Percentiles rank a stretch among this genome's conserved stretches.
Conservation (phyloP, 2,888 invertebrate species). For the Achlya flavicornis region DNA sequence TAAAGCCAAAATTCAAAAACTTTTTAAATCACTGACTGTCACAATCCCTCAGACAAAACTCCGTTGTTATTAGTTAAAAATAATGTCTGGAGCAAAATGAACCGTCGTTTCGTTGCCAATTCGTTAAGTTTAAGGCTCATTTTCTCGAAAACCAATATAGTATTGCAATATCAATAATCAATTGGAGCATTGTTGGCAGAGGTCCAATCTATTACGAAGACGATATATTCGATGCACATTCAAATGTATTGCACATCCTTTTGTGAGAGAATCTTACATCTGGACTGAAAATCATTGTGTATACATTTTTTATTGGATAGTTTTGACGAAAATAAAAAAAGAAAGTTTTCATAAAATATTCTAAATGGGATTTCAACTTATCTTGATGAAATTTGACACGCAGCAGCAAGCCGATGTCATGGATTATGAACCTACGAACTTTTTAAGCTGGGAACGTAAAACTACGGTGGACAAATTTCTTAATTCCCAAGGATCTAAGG, state of each 20-base stretch:
- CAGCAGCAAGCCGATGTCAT: too few relatives aligned
- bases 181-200: constrained; percentile 81
- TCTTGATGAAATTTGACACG: too few relatives aligned
- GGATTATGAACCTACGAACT: too few relatives aligned
- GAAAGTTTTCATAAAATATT: neutral
- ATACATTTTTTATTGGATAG: constrained; percentile 12
- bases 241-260: constrained; percentile 69
- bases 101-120: constrained; percentile 17
- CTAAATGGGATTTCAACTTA: too few relatives aligned
- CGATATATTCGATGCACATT: constrained; percentile 64
- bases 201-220: constrained; percentile 77
- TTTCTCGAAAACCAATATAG: constrained; percentile 73
- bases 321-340: too few relatives aligned
- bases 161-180: constrained; percentile 83
- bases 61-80: neutral
- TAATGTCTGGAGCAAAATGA: constrained; percentile 13
- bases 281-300: constrained; percentile 34
- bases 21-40: too few relatives aligned
- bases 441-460: too few relatives aligned
- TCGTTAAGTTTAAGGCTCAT: constrained; percentile 49
- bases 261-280: constrained; percentile 59
- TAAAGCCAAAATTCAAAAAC: too few relatives aligned
- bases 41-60: neutral
- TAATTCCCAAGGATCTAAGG: too few relatives aligned
- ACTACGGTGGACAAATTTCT: too few relatives aligned